phyloP scores from a whole-genome alignment of 2,113 vertebrate genomes.

The Oreamnos americanus region DNA sequence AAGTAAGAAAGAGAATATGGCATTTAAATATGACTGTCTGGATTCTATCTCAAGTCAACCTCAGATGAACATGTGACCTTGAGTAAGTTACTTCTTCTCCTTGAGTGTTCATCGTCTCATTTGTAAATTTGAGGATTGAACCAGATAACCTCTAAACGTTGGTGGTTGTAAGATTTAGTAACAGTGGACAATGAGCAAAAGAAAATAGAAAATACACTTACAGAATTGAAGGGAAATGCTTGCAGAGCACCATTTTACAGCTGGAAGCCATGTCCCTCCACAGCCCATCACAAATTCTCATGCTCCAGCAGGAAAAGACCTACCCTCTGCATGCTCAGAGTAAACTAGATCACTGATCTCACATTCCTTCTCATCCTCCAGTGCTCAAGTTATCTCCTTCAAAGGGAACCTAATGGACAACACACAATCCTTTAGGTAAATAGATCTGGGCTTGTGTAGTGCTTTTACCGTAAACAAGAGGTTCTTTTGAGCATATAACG shows the following conservation, averaged over 20 bases:
- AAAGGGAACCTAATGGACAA: not conserved
- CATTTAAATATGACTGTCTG: not conserved
- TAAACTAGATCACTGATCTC: not conserved
- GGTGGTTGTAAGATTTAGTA: not conserved
- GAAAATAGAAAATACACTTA: not conserved
- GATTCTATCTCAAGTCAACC: not conserved
- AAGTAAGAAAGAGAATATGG: not conserved
- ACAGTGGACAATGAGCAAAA: not conserved
- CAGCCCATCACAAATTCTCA: accelerated
- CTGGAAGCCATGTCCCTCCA: no score
- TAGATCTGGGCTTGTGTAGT: not conserved
- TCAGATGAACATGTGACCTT: not conserved
- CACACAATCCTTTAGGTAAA: not conserved
- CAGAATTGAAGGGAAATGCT: not conserved
- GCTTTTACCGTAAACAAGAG: not conserved
- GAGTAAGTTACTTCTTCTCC: not conserved
- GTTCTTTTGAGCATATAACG: not conserved
- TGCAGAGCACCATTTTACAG: not conserved
- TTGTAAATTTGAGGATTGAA: not conserved
- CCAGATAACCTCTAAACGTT: not conserved
- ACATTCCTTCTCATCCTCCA: not conserved
- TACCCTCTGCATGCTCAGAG: accelerated
- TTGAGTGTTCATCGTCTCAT: not conserved
- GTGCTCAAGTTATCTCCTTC: not conserved
- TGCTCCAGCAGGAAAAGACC: not conserved